Conservation (phyloP, 1,140 invertebrate species). For the Drosophila sechellia region DNA sequence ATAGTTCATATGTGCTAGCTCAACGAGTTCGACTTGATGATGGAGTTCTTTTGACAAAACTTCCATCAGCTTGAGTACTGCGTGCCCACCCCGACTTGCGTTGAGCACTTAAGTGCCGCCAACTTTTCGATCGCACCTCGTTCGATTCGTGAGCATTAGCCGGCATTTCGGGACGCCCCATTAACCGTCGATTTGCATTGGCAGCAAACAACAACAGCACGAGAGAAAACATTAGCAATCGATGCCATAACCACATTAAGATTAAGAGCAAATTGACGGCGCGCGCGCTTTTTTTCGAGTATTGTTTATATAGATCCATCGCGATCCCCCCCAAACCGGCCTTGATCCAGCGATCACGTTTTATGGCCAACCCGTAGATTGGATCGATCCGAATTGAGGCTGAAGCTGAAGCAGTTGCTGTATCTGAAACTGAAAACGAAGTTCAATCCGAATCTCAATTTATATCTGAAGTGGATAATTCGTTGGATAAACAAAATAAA, state of each 20-base stretch:
- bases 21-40: too few species aligned
- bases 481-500: slow-evolving; percentile 26
- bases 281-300: slow-evolving; percentile 15
- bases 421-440: not conserved
- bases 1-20: too few species aligned
- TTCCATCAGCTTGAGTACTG: too few species aligned
- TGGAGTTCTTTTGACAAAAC: too few species aligned
- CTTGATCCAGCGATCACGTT: slow-evolving; percentile 32
- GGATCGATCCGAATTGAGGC: not conserved
- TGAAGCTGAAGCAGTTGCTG: too few species aligned
- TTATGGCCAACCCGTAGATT: slow-evolving; percentile 10
- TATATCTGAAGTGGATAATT: slow-evolving; percentile 16
- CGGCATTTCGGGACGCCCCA: slow-evolving; percentile 41
- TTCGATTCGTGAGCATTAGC: slow-evolving; percentile 13
- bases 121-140: slow-evolving; percentile 14
- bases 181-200: slow-evolving; percentile 34
- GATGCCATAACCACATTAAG: slow-evolving; percentile 32
- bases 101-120: too few species aligned
- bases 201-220: slow-evolving; percentile 28
- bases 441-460: too few species aligned
- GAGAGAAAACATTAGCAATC: slow-evolving; percentile 17
- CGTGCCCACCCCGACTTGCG: too few species aligned
- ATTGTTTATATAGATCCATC: slow-evolving; percentile 25
- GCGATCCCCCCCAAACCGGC: not conserved
- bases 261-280: slow-evolving; percentile 45